phyloP scores from a whole-genome alignment of 2,113 vertebrate genomes.

The Chlamydotis undulata region DNA sequence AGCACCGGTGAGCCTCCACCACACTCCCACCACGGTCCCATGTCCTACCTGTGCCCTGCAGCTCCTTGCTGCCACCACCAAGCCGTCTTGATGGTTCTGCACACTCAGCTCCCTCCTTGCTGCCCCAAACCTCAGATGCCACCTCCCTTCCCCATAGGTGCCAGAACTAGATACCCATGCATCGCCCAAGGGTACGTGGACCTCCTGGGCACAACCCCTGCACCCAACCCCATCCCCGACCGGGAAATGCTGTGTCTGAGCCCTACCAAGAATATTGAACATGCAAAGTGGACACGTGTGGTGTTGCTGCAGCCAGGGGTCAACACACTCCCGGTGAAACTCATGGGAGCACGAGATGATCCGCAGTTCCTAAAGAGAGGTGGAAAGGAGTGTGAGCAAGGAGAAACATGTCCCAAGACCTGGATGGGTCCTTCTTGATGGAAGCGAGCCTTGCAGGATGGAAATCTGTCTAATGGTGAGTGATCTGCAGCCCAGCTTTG shows the following conservation, averaged over 20 bases:
- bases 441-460: neutral
- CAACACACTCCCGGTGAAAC: slow-evolving; percentile 94
- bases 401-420: neutral
- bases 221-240: neutral
- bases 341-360: slow-evolving; percentile 96
- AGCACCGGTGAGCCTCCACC: fast-evolving
- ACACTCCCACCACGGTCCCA: too few relatives aligned
- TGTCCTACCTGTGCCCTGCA: fast-evolving
- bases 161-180: neutral
- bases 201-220: neutral
- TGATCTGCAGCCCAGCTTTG: neutral
- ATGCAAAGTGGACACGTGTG: slow-evolving; percentile 97
- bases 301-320: slow-evolving; percentile 94
- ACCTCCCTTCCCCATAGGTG: neutral
- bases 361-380: slow-evolving; percentile 85
- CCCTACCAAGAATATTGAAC: slow-evolving; percentile 98
- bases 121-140: fast-evolving
- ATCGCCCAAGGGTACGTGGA: neutral
- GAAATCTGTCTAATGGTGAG: neutral
- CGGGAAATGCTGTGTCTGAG: neutral
- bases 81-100: neutral
- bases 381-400: neutral
- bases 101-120: neutral
- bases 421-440: neutral
- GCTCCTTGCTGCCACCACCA: neutral